Evolutionary conservation across 2,888 invertebrate genomes (phyloP).

Genomic region (Lucinisca nassula): DNA sequence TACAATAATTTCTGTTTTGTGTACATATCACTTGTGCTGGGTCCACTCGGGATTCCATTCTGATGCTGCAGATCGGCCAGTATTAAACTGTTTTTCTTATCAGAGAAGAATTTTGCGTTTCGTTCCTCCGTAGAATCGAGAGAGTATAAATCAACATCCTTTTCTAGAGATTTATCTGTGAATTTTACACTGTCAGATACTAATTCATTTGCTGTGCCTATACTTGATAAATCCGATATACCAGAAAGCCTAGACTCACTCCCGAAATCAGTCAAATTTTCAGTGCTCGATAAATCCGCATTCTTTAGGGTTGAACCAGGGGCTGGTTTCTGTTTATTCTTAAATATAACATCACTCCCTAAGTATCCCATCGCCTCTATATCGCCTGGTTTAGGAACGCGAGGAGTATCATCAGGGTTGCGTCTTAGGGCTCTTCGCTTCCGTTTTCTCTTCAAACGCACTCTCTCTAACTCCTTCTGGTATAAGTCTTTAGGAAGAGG

Average conservation of each 20-base stretch:
- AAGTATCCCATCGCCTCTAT: background rate
- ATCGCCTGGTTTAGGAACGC: background rate
- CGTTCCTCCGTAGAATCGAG: background rate
- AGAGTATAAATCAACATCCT: background rate
- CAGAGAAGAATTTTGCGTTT: background rate
- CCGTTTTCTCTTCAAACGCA: background rate
- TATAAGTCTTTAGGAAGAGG: background rate
- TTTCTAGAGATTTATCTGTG: background rate
- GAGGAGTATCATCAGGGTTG: background rate
- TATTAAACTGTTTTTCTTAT: background rate
- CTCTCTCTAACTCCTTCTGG: background rate
- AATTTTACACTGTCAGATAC: background rate
- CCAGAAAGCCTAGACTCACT: background rate
- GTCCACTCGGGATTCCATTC: background rate
- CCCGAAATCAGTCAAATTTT: background rate
- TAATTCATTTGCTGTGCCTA: background rate
- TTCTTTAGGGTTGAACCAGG: background rate
- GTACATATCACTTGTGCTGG: conserved; percentile 32
- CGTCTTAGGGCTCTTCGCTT: background rate
- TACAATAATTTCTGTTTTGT: conserved; percentile 64
- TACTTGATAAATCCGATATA: background rate
- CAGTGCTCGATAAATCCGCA: background rate
- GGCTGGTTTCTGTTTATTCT: background rate
- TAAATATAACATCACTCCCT: background rate
- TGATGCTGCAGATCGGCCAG: background rate